Evolutionary conservation across 2,888 invertebrate genomes (phyloP).

Genomic region (Tenthredo scrophulariae): DNA sequence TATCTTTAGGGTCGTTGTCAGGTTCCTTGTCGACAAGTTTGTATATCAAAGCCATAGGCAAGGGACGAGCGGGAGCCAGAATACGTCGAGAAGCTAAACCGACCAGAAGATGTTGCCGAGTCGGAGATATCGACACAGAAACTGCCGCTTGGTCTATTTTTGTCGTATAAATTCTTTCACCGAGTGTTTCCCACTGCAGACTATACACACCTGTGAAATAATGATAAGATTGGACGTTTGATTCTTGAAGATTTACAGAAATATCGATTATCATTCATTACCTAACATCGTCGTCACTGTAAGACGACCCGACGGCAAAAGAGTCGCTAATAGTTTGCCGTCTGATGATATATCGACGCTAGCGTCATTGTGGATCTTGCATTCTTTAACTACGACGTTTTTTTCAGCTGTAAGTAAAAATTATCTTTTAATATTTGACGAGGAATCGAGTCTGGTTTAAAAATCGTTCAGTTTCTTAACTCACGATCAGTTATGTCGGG

Average conservation of each 20-base stretch:
- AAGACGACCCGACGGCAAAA: constrained; percentile 86
- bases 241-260: not conserved
- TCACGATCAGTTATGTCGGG: constrained; percentile 88
- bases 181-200: constrained; percentile 86
- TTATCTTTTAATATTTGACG: not conserved
- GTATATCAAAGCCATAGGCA: constrained; percentile 73
- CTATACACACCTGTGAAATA: constrained; percentile 86
- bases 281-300: constrained; percentile 87
- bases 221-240: constrained; percentile 7
- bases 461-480: constrained; percentile 67
- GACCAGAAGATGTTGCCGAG: constrained; percentile 88
- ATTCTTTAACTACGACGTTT: constrained; percentile 89
- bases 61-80: constrained; percentile 76
- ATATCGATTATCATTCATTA: constrained; percentile 73
- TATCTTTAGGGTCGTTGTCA: constrained; percentile 58
- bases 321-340: constrained; percentile 87
- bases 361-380: constrained; percentile 93
- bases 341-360: constrained; percentile 91
- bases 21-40: constrained; percentile 66
- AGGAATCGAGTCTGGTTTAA: not conserved
- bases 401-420: constrained; percentile 80
- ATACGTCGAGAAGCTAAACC: constrained; percentile 86
- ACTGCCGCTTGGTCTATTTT: constrained; percentile 89
- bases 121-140: constrained; percentile 92
- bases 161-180: constrained; percentile 89